Evolutionary conservation across 1,140 invertebrate species (phyloP).

Genomic region (Bombus terrestris): DNA sequence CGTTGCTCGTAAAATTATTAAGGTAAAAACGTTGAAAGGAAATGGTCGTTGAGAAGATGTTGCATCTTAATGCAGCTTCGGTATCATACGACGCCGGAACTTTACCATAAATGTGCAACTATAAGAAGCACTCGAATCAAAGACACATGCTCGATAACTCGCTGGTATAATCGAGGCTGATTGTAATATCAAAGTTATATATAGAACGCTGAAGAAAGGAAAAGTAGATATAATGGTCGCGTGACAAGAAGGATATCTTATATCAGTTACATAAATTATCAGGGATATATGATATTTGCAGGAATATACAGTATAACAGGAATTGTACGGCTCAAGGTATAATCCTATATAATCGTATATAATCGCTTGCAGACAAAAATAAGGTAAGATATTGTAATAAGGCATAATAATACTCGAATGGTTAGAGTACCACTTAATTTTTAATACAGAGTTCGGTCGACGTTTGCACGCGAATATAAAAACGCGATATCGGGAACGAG

Average conservation of each 20-base stretch:
- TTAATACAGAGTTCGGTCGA: background rate
- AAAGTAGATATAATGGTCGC: too few species aligned
- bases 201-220: background rate
- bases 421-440: background rate
- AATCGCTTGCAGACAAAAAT: background rate
- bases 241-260: background rate
- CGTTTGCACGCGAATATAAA: background rate
- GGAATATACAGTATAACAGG: background rate
- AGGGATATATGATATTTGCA: background rate
- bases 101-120: background rate
- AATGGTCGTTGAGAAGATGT: too few species aligned
- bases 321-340: background rate
- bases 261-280: background rate
- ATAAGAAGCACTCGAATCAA: background rate
- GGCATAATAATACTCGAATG: background rate
- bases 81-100: background rate
- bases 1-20: too few species aligned
- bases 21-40: too few species aligned
- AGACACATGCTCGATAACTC: background rate
- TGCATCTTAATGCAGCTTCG: too few species aligned
- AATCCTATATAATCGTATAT: too few species aligned
- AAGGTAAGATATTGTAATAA: background rate
- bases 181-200: slow-evolving; percentile 10
- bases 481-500: background rate
- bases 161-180: background rate